Evolutionary conservation across 2,888 invertebrate species (phyloP).

Genomic region (Suillia variegata): DNA sequence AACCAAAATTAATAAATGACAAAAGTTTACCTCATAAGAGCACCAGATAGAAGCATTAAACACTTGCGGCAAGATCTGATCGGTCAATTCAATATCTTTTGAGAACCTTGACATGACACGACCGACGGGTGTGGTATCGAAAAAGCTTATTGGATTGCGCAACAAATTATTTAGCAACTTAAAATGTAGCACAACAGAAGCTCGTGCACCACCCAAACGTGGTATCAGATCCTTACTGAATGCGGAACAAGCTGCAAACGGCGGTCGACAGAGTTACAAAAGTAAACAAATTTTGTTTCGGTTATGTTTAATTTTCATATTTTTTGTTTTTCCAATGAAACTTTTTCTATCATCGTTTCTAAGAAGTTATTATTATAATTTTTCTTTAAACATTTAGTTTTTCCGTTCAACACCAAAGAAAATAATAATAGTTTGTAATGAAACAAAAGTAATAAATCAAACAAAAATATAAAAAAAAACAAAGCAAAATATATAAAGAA

Average conservation of each 20-base stretch:
- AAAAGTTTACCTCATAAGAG: conserved; percentile 27
- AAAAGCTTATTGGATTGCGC: conserved; percentile 65
- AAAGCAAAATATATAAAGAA: too few species aligned
- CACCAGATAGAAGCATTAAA: conserved; percentile 62
- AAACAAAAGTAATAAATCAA: too few species aligned
- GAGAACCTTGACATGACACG: conserved; percentile 66
- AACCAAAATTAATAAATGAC: not conserved
- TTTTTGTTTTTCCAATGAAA: too few species aligned
- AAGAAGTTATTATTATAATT: too few species aligned
- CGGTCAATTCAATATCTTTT: conserved; percentile 62
- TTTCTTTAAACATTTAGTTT: too few species aligned
- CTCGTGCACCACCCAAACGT: conserved; percentile 65
- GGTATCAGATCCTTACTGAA: conserved; percentile 72
- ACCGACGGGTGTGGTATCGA: conserved; percentile 69
- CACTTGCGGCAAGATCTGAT: conserved; percentile 60
- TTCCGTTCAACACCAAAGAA: too few species aligned
- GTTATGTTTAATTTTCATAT: conserved; percentile 1
- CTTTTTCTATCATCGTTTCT: too few species aligned
- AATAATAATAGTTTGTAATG: too few species aligned
- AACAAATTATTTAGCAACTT: conserved; percentile 63
- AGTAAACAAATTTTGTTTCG: not conserved
- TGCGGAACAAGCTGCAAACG: conserved; percentile 68
- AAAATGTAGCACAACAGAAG: conserved; percentile 57
- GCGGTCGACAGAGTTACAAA: too few species aligned
- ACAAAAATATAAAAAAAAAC: too few species aligned